A percentile compares a stretch with the other conserved stretches of the same genome.
phyloP scores from a whole-genome alignment of 2,113 vertebrate genomes.

The Rhipidura dahli region DNA sequence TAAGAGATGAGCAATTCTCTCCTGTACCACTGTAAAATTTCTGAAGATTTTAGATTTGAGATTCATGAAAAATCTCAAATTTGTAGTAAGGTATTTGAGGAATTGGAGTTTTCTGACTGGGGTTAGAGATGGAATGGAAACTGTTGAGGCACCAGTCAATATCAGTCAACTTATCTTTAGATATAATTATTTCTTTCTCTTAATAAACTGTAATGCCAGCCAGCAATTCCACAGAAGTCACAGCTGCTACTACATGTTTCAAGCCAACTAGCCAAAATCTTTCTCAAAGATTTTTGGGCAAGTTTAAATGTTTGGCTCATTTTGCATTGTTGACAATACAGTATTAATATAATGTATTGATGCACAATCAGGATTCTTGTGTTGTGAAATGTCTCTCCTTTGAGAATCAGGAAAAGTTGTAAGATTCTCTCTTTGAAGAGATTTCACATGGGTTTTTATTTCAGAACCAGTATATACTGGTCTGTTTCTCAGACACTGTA shows the following conservation, averaged over 20 bases:
- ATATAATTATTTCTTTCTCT: not conserved
- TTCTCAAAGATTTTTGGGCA: not conserved
- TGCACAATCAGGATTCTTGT: not conserved
- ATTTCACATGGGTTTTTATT: not conserved
- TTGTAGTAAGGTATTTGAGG: not conserved
- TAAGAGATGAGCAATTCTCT: not conserved
- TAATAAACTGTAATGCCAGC: not conserved
- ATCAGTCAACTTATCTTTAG: not conserved
- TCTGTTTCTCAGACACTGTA: not conserved
- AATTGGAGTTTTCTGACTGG: not conserved
- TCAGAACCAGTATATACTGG: not conserved
- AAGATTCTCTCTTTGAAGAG: not conserved
- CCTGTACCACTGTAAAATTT: not conserved
- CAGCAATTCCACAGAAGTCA: not conserved
- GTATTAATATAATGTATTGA: not conserved
- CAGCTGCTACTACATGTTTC: not conserved
- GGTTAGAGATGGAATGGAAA: not conserved
- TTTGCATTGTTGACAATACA: not conserved
- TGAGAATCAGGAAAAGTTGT: not conserved
- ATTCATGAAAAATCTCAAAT: not conserved
- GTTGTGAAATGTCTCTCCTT: not conserved
- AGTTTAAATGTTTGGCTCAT: not conserved
- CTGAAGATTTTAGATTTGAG: not conserved
- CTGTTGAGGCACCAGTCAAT: not conserved
- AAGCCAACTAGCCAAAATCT: not conserved